Base-by-base conservation (phyloP, 2,113 vertebrate species). In the Excalfactoria chinensis region DNA sequence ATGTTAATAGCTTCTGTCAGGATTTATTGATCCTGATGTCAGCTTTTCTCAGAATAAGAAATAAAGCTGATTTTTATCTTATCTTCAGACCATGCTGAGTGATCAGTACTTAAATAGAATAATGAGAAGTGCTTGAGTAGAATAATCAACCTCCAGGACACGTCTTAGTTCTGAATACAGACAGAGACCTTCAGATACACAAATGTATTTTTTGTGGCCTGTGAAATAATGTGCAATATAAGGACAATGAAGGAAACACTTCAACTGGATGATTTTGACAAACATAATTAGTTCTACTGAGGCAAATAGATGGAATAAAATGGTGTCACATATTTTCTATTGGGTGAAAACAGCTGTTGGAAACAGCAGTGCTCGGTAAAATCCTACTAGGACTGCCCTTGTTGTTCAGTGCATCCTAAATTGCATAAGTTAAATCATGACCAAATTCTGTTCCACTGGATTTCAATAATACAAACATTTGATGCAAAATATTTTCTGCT, bases 1-100 rank as follows among this genome's bases (percentile, higher is more conserved):
- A 98, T 97, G 97, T 92, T 97, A 98, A 98, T 97, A 76, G 97
- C 96, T 97, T 97, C 97, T 98, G 97, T 98, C 97, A 91, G 58
- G 96, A 86, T 62, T 66, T 97, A 98, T 98, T 97, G 98, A 98
- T 98, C 95, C 60, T 49, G 70, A 96, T 97, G 98, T 98, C 98
- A 97, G 85, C 96, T 94, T 90, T 84, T 93, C 95, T 86, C 83
- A 75, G 96, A 95, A 97, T 95, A 88, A 98, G 95, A 95, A 97
- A 97, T 94, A 95, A 94, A 96, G 95, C 82, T 96, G 95, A 93
- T 95, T 97, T 98, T 95, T 89, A 84, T 85, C 93, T 95, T 85
- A 90, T 90, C 95, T 96, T 95, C 55, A 6, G 72, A 20, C 68
- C 21, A 14, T 40, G 63, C 81, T 92, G 96, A 96, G 90, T 79